Percentiles rank a stretch among this genome's conserved stretches.
phyloP scores from a whole-genome alignment of 2,113 vertebrate species.

The Burhinus oedicnemus region DNA sequence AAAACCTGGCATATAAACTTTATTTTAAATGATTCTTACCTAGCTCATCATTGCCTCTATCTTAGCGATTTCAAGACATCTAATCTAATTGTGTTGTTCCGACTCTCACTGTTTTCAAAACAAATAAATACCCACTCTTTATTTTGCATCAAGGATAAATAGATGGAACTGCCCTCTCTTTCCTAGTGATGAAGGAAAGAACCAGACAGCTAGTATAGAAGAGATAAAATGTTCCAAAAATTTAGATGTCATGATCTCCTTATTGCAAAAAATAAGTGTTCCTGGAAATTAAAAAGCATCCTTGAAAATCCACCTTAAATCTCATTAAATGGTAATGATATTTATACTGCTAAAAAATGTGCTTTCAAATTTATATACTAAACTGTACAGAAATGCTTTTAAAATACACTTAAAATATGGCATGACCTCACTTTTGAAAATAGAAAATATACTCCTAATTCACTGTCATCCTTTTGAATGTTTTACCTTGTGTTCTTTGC shows the following conservation, averaged over 20 bases:
- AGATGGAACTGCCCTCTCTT: background rate
- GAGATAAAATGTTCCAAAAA: background rate
- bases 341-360: background rate
- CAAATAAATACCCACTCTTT: background rate
- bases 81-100: background rate
- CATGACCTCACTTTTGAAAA: background rate
- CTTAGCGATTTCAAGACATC: background rate
- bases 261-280: background rate
- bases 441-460: background rate
- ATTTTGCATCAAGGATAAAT: background rate
- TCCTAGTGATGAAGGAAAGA: background rate
- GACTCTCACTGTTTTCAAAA: background rate
- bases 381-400: background rate
- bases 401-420: background rate
- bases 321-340: background rate
- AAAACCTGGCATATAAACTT: background rate
- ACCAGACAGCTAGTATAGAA: background rate
- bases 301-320: background rate
- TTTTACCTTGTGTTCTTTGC: background rate
- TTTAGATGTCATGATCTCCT: background rate
- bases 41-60: background rate
- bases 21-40: background rate
- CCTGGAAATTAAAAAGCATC: background rate
- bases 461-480: background rate
- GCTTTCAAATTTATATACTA: background rate